These are phyloP conservation scores for Lepilemur septentrionalis DNA, from an alignment of 2,797 vertebrate genomes.

Conservation along the genomic window DNA sequence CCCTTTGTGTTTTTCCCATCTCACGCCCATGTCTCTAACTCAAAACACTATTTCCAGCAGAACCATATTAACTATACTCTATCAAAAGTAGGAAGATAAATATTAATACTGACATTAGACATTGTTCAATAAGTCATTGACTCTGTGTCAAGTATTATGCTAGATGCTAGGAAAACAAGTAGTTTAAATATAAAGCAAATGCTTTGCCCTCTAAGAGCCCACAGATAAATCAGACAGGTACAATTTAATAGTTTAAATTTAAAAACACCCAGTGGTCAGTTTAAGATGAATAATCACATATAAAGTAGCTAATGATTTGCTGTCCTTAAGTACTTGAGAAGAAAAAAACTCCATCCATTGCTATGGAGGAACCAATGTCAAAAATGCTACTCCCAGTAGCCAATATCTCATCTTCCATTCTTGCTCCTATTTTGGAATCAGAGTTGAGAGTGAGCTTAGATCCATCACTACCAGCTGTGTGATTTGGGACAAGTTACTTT, in stretches of 20 bases:
- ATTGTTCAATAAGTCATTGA: neutral
- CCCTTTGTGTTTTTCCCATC: neutral
- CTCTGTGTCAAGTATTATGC: neutral
- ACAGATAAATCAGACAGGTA: conserved; percentile 18
- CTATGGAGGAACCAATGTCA: neutral
- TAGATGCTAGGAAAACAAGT: conserved; percentile 1
- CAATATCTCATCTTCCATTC: neutral
- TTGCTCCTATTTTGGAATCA: neutral
- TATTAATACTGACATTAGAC: conserved; percentile 18
- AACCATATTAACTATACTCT: neutral
- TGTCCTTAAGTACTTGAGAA: neutral
- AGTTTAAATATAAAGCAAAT: neutral
- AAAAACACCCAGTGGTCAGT: neutral
- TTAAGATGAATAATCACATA: conserved; percentile 32
- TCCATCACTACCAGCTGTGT: neutral
- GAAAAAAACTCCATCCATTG: neutral
- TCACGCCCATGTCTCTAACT: neutral
- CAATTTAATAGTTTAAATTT: conserved; percentile 17
- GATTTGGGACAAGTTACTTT: conserved; percentile 15
- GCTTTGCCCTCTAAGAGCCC: neutral
- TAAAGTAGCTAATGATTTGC: conserved; percentile 10
- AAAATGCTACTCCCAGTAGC: neutral
- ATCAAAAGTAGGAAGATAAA: conserved; percentile 33
- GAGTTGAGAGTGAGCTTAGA: neutral
- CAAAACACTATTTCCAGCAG: conserved; percentile 20